phyloP scores from a whole-genome alignment of 2,797 vertebrate species.

The Tadarida brasiliensis region DNA sequence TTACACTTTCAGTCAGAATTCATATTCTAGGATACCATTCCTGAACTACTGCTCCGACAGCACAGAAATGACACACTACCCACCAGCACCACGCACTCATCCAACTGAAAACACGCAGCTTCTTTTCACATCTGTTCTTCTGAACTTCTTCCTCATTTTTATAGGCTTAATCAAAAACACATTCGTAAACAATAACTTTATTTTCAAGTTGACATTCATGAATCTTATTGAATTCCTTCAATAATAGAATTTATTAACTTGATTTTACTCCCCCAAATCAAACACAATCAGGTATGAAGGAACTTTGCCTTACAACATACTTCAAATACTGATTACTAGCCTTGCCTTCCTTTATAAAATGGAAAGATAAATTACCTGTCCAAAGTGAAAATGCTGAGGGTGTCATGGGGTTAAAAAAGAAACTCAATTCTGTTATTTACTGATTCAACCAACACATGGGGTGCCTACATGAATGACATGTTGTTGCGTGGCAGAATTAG shows the following conservation, averaged over 20 bases:
- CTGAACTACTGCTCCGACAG: background rate
- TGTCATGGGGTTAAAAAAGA: background rate
- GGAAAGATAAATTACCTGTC: background rate
- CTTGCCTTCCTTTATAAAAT: background rate
- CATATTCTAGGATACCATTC: background rate
- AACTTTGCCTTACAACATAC: background rate
- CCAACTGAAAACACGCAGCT: background rate
- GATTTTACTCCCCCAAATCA: background rate
- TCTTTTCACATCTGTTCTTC: constrained; percentile 42
- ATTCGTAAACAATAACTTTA: constrained; percentile 3
- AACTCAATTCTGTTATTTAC: constrained; percentile 20
- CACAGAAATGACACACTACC: background rate
- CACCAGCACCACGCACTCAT: background rate
- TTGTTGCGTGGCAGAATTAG: background rate
- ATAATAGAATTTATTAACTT: constrained; percentile 7
- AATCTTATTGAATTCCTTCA: background rate
- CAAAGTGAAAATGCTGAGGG: background rate
- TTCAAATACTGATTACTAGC: background rate
- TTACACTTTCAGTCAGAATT: background rate
- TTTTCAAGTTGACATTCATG: constrained; percentile 41
- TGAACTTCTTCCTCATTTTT: constrained; percentile 16
- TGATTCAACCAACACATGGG: background rate
- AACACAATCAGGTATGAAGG: background rate
- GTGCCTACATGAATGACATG: background rate
- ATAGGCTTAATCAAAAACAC: constrained; percentile 4